Conservation (phyloP, 2,113 vertebrate species). For the Hypomesus transpacificus region DNA sequence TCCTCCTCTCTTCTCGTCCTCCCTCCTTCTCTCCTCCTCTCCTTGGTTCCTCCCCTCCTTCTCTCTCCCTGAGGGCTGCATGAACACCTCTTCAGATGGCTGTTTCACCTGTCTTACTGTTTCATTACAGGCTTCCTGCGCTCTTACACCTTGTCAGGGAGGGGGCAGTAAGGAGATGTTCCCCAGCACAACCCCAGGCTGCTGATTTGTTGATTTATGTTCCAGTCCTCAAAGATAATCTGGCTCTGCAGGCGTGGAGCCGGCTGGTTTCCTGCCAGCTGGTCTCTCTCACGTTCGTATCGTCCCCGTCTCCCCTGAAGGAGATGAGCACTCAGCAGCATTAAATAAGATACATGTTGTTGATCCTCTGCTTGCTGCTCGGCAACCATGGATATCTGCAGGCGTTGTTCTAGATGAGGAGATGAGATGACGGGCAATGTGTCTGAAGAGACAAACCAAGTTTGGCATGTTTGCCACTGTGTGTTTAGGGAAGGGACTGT, state of each 20-base stretch:
- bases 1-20: conserved; percentile 21
- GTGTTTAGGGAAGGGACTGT: too few species aligned
- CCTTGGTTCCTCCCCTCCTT: background rate
- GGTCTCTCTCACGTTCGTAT: conserved; percentile 24
- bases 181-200: conserved; percentile 42
- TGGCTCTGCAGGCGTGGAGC: conserved; percentile 33
- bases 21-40: background rate
- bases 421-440: too few species aligned
- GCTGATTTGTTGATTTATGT: conserved; percentile 64
- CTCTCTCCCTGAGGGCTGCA: conserved; percentile 21
- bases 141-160: conserved; percentile 60
- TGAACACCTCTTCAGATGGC: conserved; percentile 51
- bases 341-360: conserved; percentile 10
- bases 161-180: conserved; percentile 66
- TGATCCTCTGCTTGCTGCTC: too few species aligned
- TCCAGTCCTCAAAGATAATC: conserved; percentile 56
- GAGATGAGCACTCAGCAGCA: background rate
- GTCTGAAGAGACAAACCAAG: too few species aligned
- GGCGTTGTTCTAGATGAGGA: too few species aligned
- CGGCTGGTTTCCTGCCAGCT: conserved; percentile 38
- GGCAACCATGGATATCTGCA: too few species aligned
- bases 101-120: conserved; percentile 56
- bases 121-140: conserved; percentile 58
- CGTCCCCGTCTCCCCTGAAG: background rate
- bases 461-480: too few species aligned